Evolutionary conservation across 2,888 invertebrate species (phyloP).

Genomic region (Drosophila flavopinicola): DNA sequence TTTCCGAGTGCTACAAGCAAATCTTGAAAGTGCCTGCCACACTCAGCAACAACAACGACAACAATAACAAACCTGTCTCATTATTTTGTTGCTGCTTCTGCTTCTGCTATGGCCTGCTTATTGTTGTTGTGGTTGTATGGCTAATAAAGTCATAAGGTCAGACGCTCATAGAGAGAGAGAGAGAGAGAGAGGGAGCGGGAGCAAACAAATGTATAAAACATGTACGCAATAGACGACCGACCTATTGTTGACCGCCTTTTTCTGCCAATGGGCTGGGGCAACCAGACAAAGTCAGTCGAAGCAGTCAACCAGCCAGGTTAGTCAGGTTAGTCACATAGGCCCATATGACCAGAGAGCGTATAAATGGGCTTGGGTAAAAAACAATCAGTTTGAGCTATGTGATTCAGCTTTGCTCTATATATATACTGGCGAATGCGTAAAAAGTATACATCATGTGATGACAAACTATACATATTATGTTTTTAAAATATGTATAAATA

Average conservation of each 20-base stretch:
- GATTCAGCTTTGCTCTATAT: not conserved
- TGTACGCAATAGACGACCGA: constrained; percentile 32
- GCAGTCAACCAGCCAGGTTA: constrained; percentile 1
- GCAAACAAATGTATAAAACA: constrained; percentile 30
- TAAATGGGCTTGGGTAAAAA: constrained; percentile 3
- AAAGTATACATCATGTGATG: too few relatives aligned
- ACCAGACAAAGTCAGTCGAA: constrained; percentile 6
- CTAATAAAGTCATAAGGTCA: constrained; percentile 64
- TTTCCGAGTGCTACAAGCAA: constrained; percentile 43
- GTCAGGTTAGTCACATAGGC: constrained; percentile 14
- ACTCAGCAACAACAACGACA: constrained; percentile 12
- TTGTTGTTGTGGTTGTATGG: constrained; percentile 16
- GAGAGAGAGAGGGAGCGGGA: not conserved
- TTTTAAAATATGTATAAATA: not conserved
- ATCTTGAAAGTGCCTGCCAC: constrained; percentile 42
- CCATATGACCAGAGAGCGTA: constrained; percentile 23
- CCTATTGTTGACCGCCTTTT: constrained; percentile 45
- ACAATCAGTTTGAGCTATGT: constrained; percentile 15
- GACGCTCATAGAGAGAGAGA: constrained; percentile 23
- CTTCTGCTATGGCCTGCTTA: constrained; percentile 12
- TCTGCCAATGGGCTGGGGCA: constrained; percentile 24
- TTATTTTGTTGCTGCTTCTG: constrained; percentile 42
- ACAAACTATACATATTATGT: too few relatives aligned
- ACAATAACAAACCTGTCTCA: constrained; percentile 42
- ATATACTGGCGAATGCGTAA: too few relatives aligned